Conservation (phyloP, 2,888 invertebrate species). For the Iphiclides podalirius region DNA sequence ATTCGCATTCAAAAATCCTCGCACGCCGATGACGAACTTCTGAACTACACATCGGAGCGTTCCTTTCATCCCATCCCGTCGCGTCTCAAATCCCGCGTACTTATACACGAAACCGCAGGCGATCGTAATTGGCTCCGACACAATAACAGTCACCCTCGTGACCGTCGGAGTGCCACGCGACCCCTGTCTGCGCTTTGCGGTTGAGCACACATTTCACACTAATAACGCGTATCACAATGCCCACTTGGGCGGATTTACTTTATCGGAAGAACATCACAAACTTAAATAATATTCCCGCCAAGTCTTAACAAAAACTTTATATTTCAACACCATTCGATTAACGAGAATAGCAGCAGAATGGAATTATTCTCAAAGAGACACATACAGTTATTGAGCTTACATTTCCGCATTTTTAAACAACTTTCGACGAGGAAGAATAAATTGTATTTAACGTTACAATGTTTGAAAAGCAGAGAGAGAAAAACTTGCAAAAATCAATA, state of each 20-base stretch:
- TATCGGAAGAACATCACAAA: background rate
- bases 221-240: slow-evolving; percentile 29
- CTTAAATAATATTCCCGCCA: background rate
- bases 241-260: slow-evolving; percentile 18
- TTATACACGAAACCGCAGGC: slow-evolving; percentile 16
- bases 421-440: slow-evolving; percentile 6
- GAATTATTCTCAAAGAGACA: background rate
- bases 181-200: slow-evolving; percentile 40
- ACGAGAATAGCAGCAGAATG: no score
- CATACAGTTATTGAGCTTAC: background rate
- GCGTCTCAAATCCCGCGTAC: background rate
- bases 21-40: background rate
- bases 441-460: slow-evolving; percentile 15
- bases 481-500: slow-evolving; percentile 18
- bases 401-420: background rate
- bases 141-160: slow-evolving; percentile 29
- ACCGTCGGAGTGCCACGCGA: slow-evolving; percentile 27
- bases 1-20: slow-evolving; percentile 17
- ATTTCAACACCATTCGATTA: background rate
- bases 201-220: slow-evolving; percentile 34
- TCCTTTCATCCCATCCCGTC: slow-evolving; percentile 1
- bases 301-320: background rate
- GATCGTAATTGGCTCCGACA: slow-evolving; percentile 30
- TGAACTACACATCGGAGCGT: background rate
- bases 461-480: background rate